Evolutionary conservation across 2,797 vertebrate genomes (phyloP).

Genomic region (Coregonus suidteri): DNA sequence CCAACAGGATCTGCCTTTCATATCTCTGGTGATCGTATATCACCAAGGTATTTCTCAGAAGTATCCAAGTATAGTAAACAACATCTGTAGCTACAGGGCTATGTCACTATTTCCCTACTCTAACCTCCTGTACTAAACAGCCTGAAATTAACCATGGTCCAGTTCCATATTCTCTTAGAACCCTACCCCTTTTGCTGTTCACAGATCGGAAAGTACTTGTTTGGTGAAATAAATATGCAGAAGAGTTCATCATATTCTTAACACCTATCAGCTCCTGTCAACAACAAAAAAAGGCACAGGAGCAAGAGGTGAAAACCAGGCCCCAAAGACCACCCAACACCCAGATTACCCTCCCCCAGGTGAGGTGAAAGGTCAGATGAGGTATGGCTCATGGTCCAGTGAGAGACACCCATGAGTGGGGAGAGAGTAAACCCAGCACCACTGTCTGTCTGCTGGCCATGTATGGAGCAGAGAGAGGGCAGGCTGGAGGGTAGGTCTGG

Average conservation of each 20-base stretch:
- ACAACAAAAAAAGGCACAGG: not conserved
- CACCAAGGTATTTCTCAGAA: not conserved
- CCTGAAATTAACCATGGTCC: not conserved
- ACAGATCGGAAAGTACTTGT: not conserved
- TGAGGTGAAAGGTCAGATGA: no score
- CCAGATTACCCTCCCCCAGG: no score
- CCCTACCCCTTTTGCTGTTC: not conserved
- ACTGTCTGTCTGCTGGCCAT: no score
- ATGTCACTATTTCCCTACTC: not conserved
- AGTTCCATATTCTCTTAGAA: not conserved
- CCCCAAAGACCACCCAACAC: no score
- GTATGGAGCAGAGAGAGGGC: no score
- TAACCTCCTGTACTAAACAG: not conserved
- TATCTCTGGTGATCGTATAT: not conserved
- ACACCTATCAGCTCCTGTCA: no score
- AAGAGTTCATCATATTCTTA: conserved; percentile 15
- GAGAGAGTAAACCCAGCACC: no score
- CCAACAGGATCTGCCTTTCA: not conserved
- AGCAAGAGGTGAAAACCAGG: not conserved
- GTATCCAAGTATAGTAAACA: not conserved
- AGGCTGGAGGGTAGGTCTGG: no score
- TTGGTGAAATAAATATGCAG: not conserved
- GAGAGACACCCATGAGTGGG: no score
- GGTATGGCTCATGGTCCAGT: no score
- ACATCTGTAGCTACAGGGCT: not conserved